Percentiles rank a stretch among this genome's conserved stretches.
phyloP scores from a whole-genome alignment of 2,888 invertebrate genomes.

The Epinotia bilunana region DNA sequence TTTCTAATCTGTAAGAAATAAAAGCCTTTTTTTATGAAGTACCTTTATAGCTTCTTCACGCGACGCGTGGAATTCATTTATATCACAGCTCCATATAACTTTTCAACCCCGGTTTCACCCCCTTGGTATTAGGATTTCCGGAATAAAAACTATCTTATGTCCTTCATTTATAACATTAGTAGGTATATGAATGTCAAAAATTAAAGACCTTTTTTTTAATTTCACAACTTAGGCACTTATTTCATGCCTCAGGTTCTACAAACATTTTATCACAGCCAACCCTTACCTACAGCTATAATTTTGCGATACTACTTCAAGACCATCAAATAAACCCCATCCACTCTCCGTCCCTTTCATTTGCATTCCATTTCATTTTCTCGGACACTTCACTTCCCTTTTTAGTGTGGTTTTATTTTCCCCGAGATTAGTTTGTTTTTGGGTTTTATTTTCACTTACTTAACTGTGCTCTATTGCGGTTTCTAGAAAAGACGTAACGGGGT shows the following conservation, averaged over 20 bases:
- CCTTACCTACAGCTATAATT: conserved; percentile 5
- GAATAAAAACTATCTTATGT: too few relatives aligned
- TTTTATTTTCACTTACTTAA: conserved; percentile 41
- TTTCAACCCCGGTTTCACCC: too few relatives aligned
- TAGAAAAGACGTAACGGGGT: conserved; percentile 18
- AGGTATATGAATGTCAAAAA: too few relatives aligned
- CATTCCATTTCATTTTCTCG: conserved; percentile 47
- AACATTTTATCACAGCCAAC: conserved; percentile 24
- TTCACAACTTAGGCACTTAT: too few relatives aligned
- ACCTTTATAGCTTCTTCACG: too few relatives aligned
- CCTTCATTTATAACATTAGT: too few relatives aligned
- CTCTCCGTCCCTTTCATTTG: conserved; percentile 43
- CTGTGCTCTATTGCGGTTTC: conserved; percentile 44
- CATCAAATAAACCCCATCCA: conserved; percentile 36
- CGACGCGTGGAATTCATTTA: too few relatives aligned
- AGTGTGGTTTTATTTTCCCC: conserved; percentile 43
- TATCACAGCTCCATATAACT: too few relatives aligned
- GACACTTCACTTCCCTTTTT: conserved; percentile 42
- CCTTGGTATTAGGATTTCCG: too few relatives aligned
- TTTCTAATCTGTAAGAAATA: too few relatives aligned
- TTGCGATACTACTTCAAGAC: conserved; percentile 1
- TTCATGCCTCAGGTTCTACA: neutral
- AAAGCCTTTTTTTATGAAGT: too few relatives aligned
- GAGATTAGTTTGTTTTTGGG: conserved; percentile 44
- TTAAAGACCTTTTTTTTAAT: too few relatives aligned